Conservation (phyloP, 2,888 invertebrate genomes). For the Schizaphis graminum region DNA sequence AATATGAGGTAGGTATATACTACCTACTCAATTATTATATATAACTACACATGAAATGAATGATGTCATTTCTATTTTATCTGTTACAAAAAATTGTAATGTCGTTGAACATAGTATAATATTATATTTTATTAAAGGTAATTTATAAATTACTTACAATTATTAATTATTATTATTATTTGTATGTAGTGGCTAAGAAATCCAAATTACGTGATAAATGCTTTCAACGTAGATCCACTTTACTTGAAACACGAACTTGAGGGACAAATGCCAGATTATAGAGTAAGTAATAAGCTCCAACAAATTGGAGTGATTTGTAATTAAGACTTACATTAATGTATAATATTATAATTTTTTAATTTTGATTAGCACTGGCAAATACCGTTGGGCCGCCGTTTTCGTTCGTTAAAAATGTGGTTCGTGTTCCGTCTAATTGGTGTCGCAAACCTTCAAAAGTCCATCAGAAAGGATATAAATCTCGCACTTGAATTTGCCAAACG, state of each 20-base stretch:
- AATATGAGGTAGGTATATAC: not conserved
- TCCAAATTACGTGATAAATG: constrained; percentile 90
- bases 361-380: constrained; percentile 90
- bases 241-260: constrained; percentile 96
- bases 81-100: not conserved
- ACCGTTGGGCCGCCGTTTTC: constrained; percentile 91
- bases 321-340: no score
- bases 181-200: constrained; percentile 76
- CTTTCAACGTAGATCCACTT: constrained; percentile 96
- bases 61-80: not conserved
- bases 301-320: no score
- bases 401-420: constrained; percentile 95
- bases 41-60: not conserved
- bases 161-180: not conserved
- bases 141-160: not conserved
- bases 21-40: not conserved
- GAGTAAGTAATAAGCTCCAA: constrained; percentile 72
- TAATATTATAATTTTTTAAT: not conserved
- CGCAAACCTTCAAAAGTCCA: constrained; percentile 87
- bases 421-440: constrained; percentile 91
- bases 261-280: constrained; percentile 90
- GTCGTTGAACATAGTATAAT: not conserved
- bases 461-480: constrained; percentile 86
- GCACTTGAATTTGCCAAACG: constrained; percentile 90
- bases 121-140: not conserved